Evolutionary conservation across 2,888 invertebrate genomes (phyloP).

Genomic region (Dolomedes plantarius): DNA sequence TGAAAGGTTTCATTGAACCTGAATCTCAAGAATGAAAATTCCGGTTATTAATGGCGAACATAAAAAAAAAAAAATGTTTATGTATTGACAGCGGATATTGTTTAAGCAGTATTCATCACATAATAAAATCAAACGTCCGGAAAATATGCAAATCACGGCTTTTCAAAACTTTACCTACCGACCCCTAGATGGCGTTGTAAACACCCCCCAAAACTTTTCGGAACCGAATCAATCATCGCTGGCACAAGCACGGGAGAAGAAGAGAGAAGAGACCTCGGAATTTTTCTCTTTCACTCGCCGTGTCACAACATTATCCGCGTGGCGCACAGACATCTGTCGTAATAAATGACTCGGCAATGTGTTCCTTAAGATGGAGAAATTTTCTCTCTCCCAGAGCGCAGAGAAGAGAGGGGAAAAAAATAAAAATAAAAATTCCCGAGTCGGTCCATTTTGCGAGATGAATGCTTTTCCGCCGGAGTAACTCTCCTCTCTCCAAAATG

Average conservation of each 20-base stretch:
- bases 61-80: too few species aligned
- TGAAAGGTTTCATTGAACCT: too few species aligned
- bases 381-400: conserved; percentile 36
- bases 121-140: too few species aligned
- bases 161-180: neutral
- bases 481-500: conserved; percentile 69
- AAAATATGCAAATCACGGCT: too few species aligned
- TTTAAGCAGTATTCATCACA: too few species aligned
- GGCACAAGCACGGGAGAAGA: neutral
- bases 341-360: conserved; percentile 71
- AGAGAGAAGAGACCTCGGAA: conserved; percentile 51
- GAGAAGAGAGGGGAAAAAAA: conserved; percentile 20
- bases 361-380: conserved; percentile 71
- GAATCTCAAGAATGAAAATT: too few species aligned
- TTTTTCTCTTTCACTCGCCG: conserved; percentile 68
- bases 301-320: conserved; percentile 70
- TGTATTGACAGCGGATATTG: too few species aligned
- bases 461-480: conserved; percentile 70
- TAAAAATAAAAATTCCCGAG: conserved; percentile 64
- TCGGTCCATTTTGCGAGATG: conserved; percentile 70
- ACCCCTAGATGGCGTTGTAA: neutral
- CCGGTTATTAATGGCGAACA: too few species aligned
- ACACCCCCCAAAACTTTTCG: neutral
- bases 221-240: conserved; percentile 7
- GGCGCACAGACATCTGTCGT: conserved; percentile 68